Evolutionary conservation across 2,797 vertebrate genomes (phyloP), one percentile per base, ranked within the genome.

Genomic region (Anguilla marmorata): DNA sequence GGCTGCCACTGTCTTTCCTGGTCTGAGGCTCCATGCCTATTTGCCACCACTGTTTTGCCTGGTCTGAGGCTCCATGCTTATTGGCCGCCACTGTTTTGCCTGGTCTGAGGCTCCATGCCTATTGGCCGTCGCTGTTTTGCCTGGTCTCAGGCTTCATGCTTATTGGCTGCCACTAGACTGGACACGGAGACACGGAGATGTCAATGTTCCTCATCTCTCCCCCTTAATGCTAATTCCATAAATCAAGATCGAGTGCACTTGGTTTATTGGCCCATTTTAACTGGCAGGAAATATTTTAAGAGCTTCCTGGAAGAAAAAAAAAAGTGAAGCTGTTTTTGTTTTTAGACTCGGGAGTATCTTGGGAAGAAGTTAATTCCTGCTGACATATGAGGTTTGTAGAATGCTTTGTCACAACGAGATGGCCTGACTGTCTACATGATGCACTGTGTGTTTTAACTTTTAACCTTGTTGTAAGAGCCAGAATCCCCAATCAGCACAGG

Each of bases 211-310:
- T 21, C 33, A 19, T 69, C 30, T 30, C 12, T 27, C 7, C 30
- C 27, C 24, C n/a, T 41, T 24, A 19, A 14, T 76, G 74, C 74
- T 5, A 76, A 33, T 41, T 30, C 12, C 16, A 41, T 41, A 33
- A 76, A 37, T 76, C 33, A 76, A 76, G 74, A 76, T 41, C 37
- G 19, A 72, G 8, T 41, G 41, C n/a, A 19, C 6, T 27, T 14
- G 56, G 12, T 76, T 56, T 60, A 41, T 16, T 60, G 7, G 27
- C 16, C 54, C 16, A 41, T 84, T 30, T 14, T 41, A 12, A 48
- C 58, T 30, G 37, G 45, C 41, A 86, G 48, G 63, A 86, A 86
- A 69, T 41, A 41, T 45, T 69, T 86, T 60, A 50, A 48, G 14
- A 6, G 37, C 41, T 21, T 69, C 45, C 19, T 19, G 30, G 14